These are phyloP conservation scores for Cantharis rufa DNA, from an alignment of 2,888 invertebrate species.

Conservation along the genomic window DNA sequence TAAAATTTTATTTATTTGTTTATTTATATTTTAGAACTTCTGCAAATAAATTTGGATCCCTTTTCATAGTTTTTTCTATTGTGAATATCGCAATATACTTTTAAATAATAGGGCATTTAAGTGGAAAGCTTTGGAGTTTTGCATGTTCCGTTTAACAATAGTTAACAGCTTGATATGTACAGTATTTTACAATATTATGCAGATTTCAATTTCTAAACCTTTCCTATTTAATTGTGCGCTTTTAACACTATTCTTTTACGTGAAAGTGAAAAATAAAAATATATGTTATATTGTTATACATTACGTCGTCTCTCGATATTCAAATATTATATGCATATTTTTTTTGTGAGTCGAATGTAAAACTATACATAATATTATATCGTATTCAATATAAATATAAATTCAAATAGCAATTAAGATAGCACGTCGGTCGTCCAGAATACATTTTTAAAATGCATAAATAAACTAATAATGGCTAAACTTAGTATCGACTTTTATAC, in stretches of 20 bases:
- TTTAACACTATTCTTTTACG: not conserved
- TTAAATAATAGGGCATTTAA: not conserved
- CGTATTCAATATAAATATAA: too few relatives aligned
- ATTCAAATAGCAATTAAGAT: too few relatives aligned
- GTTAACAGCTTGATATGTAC: not conserved
- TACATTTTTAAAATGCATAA: too few relatives aligned
- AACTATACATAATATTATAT: too few relatives aligned
- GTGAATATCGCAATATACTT: not conserved
- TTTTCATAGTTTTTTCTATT: not conserved
- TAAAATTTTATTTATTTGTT: constrained; percentile 17
- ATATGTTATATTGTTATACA: not conserved
- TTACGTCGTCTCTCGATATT: not conserved
- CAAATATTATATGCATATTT: too few relatives aligned
- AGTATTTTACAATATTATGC: not conserved
- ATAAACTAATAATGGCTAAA: too few relatives aligned
- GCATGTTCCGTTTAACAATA: not conserved
- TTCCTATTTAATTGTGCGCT: not conserved
- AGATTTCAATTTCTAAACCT: not conserved
- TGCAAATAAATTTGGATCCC: not conserved
- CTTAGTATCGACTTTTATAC: too few relatives aligned
- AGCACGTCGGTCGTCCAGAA: too few relatives aligned
- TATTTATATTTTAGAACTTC: not conserved
- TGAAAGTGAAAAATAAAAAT: not conserved
- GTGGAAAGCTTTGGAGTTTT: not conserved
- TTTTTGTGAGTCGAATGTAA: too few relatives aligned